Evolutionary conservation across 2,797 vertebrate species (phyloP).

Genomic region (Ptychadena robeensis): DNA sequence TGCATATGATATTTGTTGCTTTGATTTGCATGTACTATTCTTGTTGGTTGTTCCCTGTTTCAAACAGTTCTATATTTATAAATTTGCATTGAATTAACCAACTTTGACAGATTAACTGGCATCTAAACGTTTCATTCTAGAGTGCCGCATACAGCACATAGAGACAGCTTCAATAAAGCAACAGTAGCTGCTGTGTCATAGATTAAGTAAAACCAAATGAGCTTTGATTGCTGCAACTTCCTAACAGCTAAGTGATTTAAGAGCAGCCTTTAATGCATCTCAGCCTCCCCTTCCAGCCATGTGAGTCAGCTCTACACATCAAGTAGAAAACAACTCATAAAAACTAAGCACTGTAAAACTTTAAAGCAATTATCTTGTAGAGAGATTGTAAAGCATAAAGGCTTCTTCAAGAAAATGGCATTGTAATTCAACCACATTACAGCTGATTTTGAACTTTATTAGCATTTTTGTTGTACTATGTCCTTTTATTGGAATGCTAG

Average conservation of each 20-base stretch:
- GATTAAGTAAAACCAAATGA: constrained; percentile 68
- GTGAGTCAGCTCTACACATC: constrained; percentile 69
- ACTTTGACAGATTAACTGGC: not conserved
- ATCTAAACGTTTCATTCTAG: constrained; percentile 21
- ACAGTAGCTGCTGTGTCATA: constrained; percentile 65
- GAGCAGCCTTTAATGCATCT: constrained; percentile 67
- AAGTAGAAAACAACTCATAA: constrained; percentile 62
- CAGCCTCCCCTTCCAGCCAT: constrained; percentile 65
- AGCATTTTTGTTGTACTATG: constrained; percentile 50
- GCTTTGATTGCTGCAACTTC: constrained; percentile 63
- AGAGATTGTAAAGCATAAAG: constrained; percentile 62
- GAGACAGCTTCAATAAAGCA: constrained; percentile 49
- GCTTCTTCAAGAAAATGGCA: constrained; percentile 60
- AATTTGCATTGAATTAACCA: not conserved
- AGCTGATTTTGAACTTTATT: constrained; percentile 64
- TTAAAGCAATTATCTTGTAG: constrained; percentile 70
- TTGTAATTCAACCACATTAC: constrained; percentile 65
- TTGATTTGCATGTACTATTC: not conserved
- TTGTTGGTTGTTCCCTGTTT: not conserved
- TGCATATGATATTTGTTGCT: not conserved
- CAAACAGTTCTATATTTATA: not conserved
- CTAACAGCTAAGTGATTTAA: constrained; percentile 64
- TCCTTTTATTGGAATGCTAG: constrained; percentile 63
- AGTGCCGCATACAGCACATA: not conserved
- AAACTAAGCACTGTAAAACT: constrained; percentile 67